These are phyloP conservation scores for Potorous gilbertii DNA, from an alignment of 2,797 vertebrate species.

Conservation along the genomic window DNA sequence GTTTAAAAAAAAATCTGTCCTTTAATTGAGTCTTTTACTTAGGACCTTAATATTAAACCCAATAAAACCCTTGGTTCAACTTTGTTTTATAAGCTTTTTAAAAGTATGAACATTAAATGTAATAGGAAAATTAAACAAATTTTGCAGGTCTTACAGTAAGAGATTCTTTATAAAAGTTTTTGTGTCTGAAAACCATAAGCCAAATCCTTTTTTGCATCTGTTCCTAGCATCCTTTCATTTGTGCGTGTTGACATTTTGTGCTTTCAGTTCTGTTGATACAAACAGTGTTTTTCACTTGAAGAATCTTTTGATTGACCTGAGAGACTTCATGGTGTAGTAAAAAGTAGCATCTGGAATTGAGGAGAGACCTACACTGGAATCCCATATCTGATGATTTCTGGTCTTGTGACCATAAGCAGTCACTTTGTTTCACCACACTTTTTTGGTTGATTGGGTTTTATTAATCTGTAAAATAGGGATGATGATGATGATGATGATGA, in stretches of 20 bases:
- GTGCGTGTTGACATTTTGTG: slow-evolving; percentile 9
- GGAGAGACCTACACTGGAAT: neutral
- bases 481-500: neutral
- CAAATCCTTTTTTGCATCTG: slow-evolving; percentile 11
- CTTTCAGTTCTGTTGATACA: slow-evolving; percentile 20
- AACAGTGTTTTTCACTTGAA: slow-evolving; percentile 33
- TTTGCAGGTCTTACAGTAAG: slow-evolving; percentile 18
- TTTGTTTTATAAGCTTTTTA: slow-evolving; percentile 6
- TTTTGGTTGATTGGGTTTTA: neutral
- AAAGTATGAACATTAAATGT: slow-evolving; percentile 1
- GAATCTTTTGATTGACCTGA: slow-evolving; percentile 18
- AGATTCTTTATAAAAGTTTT: slow-evolving; percentile 18
- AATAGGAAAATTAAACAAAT: too few species aligned
- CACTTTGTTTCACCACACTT: neutral
- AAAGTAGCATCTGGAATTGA: neutral
- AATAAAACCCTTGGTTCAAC: slow-evolving; percentile 13
- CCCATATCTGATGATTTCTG: neutral
- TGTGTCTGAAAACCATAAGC: slow-evolving; percentile 33
- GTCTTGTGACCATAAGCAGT: neutral
- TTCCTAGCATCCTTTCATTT: neutral
- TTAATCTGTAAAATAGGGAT: neutral
- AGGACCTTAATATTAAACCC: slow-evolving; percentile 16
- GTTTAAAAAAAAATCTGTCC: neutral
- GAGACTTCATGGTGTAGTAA: neutral
- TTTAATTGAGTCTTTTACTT: slow-evolving; percentile 41